Base-by-base conservation (phyloP, 2,797 vertebrate genomes). In the Podarcis lilfordi region DNA sequence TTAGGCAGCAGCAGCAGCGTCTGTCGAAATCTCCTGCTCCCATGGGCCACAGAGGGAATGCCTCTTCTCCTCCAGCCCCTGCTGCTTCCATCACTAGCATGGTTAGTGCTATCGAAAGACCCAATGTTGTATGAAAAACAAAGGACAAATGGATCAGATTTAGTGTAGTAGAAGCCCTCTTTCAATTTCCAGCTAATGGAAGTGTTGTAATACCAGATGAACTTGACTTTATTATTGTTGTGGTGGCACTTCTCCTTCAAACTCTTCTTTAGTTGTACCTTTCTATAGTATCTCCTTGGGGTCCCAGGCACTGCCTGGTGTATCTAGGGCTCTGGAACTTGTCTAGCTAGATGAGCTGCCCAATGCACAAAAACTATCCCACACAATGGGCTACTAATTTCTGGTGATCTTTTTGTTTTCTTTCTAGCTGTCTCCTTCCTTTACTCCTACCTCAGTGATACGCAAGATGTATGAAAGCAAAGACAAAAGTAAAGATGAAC, bases 401-500 rank as follows among this genome's bases (percentile, higher is more conserved):
- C 15, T 88, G n/a, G 0, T 61, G 69, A 0, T 91, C 37, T 76
- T 92, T 79, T 17, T 37, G 75, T 90, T 88, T 93, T 86, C 92
- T 72, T 55, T 55, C 50, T 92, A 99, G 99, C 95, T 99, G 87
- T 99, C 98, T 72, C 98, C 98, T 71, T 99, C 99, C 91, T 99
- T 99, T 94, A 99, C 99, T 89, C 99, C 99, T 93, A 99, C 99
- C 94, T 99, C 99, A 89, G 99, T 99, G 92, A 99, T 99, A 85
- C 98, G 98, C 84, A 99, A 99, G 96, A 99, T 99, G 99, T 99
- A 99, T 0, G 99, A 99, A 90, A 99, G 98, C 89, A 99, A 99
- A 96, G 99, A 99, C 84, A 99, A 99, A 92, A 97, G 96, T 96
- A 98, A 97, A 95, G 99, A 99, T 88, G 99, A 99, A 43, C 95